Evolutionary conservation across 2,888 invertebrate species (phyloP), one percentile per base, ranked within the genome.

Genomic region (Synanthedon vespiformis): DNA sequence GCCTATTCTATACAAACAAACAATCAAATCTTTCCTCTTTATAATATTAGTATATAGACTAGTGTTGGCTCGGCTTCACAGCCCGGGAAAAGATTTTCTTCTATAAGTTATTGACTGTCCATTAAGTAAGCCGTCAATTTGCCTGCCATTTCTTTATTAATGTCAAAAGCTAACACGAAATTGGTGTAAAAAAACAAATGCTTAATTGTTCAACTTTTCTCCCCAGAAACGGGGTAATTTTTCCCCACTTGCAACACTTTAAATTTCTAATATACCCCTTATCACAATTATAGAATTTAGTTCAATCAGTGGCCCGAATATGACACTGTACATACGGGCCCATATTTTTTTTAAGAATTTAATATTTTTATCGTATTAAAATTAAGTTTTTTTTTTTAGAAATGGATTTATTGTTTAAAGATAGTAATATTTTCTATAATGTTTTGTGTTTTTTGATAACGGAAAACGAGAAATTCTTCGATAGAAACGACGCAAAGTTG

Each of bases 401-500:
- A 50, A 83, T 84, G 82, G 84, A 82, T 55, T 67, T 70, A 2
- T 51, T 81, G 2, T 80, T 72, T 67, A 77, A 74, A 40, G 77
- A 80, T 34, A 74, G 64, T 51, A 85, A 84, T 52, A 70, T 82
- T 50, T 77, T 80, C 55, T 82, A 82, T 55, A 83, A 84, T 22
- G 53, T 84, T 51, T 55, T 85, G 48, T 81, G 84, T 53, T 81
- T 82, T 63, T 63, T 85, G 1, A 80, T 85, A 55, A 77, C 80
- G 0, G 82, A 85, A 69, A 83, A 85, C 50, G 82, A 83, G 52
- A 83, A 83, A 13, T 62, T 82, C 0, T 83, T 82, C 13, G 78
- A 83, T 54, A 62, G 79, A 5, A 82, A 70, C 63, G 83, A 83
- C 13, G 64, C 75, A 0, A 73, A 66, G 40, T 57, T 84, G 40